A percentile compares a stretch with the other conserved stretches of the same genome.
phyloP scores from a whole-genome alignment of 2,797 vertebrate genomes.

The Sebastes flavidus region DNA sequence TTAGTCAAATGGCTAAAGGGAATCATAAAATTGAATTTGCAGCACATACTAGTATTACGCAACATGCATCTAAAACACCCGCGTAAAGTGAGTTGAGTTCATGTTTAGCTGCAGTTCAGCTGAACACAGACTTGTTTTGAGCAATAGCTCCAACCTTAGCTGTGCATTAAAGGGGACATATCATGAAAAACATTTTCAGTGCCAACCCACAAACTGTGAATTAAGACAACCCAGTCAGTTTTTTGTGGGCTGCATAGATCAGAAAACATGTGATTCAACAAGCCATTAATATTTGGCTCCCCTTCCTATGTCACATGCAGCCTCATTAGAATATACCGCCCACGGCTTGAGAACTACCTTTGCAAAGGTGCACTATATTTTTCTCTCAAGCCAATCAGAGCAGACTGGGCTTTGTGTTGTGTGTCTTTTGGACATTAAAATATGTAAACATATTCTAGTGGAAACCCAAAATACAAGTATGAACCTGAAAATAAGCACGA shows the following conservation, averaged over 20 bases:
- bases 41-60: neutral
- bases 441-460: neutral
- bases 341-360: too few species aligned
- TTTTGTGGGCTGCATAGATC: too few species aligned
- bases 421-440: neutral
- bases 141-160: neutral
- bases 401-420: neutral
- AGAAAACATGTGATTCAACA: too few species aligned
- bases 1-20: neutral
- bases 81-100: neutral
- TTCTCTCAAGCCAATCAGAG: too few species aligned
- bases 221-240: too few species aligned
- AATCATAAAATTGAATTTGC: neutral
- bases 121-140: neutral
- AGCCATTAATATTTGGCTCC: too few species aligned
- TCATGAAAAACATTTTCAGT: too few species aligned
- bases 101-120: neutral
- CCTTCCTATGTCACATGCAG: too few species aligned
- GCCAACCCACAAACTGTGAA: too few species aligned
- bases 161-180: neutral
- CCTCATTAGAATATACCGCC: too few species aligned
- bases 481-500: neutral
- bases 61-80: neutral
- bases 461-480: neutral
- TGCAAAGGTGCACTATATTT: too few species aligned